Conservation (phyloP, 2,888 invertebrate genomes). For the Mylabris sibirica region DNA sequence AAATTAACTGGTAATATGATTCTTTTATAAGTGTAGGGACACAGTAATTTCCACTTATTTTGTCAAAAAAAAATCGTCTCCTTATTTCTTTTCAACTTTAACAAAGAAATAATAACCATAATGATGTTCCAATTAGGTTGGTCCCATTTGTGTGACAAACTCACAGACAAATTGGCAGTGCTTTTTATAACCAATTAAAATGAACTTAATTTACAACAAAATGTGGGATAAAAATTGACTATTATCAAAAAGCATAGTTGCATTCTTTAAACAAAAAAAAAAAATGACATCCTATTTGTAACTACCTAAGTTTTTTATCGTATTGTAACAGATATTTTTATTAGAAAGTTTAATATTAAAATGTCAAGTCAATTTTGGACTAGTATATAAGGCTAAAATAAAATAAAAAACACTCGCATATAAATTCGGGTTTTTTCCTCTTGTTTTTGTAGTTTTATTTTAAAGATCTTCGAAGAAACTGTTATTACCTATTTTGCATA, state of each 20-base stretch:
- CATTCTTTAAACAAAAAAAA: neutral
- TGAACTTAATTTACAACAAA: neutral
- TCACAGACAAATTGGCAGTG: neutral
- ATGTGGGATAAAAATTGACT: too few species aligned
- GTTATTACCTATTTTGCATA: constrained; percentile 13
- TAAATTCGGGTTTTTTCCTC: neutral
- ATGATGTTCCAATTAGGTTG: neutral
- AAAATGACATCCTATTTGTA: neutral
- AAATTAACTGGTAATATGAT: too few species aligned
- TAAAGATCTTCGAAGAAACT: neutral
- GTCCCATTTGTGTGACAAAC: neutral
- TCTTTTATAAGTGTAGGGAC: neutral
- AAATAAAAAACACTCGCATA: neutral
- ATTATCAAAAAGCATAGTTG: too few species aligned
- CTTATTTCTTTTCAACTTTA: neutral
- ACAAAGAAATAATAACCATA: neutral
- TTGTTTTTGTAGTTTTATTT: neutral
- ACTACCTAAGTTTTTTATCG: neutral
- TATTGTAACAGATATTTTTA: too few species aligned
- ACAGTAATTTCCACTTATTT: neutral
- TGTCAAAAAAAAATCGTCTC: neutral
- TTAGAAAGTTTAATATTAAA: too few species aligned
- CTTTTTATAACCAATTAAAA: neutral
- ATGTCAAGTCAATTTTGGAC: neutral
- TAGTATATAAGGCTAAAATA: neutral